phyloP scores from a whole-genome alignment of 2,797 vertebrate species.

The Pseudomugil tenellus region DNA sequence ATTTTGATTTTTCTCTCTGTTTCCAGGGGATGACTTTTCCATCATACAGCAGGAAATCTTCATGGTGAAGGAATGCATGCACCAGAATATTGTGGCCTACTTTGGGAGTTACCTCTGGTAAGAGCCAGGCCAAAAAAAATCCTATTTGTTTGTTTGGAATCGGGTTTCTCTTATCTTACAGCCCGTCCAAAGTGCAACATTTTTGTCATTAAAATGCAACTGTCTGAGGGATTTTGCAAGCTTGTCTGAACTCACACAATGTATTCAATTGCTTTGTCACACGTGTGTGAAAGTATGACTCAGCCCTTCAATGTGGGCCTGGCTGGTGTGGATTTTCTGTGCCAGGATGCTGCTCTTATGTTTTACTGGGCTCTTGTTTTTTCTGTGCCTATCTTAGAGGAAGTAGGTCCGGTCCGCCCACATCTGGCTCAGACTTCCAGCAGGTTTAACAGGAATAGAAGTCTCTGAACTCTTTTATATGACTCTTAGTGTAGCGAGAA shows the following conservation, averaged over 20 bases:
- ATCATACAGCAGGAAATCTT: conserved; percentile 99
- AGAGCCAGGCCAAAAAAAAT: conserved; percentile 59
- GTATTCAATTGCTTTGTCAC: conserved; percentile 45
- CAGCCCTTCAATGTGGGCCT: conserved; percentile 29
- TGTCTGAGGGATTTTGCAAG: conserved; percentile 29
- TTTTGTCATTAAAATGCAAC: conserved; percentile 23
- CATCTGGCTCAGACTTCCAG: conserved; percentile 62
- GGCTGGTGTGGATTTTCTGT: conserved; percentile 42
- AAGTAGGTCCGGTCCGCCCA: conserved; percentile 46
- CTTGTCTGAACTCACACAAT: conserved; percentile 31
- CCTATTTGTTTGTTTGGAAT: conserved; percentile 40
- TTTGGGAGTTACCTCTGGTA: conserved; percentile 99
- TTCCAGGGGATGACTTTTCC: conserved; percentile 97
- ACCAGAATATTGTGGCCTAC: conserved; percentile 98
- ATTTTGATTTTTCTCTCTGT: conserved; percentile 54
- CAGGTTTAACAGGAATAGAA: conserved; percentile 75
- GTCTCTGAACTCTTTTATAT: conserved; percentile 70
- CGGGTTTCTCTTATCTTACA: conserved; percentile 7
- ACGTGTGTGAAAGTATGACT: conserved; percentile 61
- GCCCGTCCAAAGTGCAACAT: conserved; percentile 4
- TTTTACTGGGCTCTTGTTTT: conserved; percentile 49
- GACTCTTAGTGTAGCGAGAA: conserved; percentile 42
- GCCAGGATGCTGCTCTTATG: conserved; percentile 42
- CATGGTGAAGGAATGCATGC: conserved; percentile 99
- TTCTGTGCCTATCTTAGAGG: conserved; percentile 55